Base-by-base conservation (phyloP, 1,140 invertebrate genomes). In the Drosophila novamexicana region DNA sequence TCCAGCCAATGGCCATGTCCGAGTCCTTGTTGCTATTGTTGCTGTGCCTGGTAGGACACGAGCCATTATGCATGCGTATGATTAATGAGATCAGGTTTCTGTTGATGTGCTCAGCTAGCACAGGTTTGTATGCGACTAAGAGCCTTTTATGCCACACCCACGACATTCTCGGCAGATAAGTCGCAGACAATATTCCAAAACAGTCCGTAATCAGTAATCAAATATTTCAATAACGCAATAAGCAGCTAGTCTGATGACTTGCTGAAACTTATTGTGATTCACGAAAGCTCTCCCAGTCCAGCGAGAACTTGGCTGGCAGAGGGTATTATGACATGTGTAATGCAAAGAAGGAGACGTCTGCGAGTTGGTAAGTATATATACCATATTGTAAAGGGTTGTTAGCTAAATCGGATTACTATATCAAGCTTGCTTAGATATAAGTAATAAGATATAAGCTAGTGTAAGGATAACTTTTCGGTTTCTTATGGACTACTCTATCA, bases 81-180 rank as follows among this genome's bases (percentile, higher is more conserved):
- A 86, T 86, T 86, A 86, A 86, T 86, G 83, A 82, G 83, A 77
- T 86, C 83, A 81, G 88, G 83, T 86, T 86, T 82, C 86, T 88
- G 79, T 86, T 88, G 83, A 79, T 79, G 70, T 75, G 70, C 81
- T 49, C 47, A 29, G 49, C 36, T 14, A 66, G 44, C 22, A 47
- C 56, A 34, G 42, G 22, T 34, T 44, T 57, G 42, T 65, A 16
- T 44, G 40, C 10, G 22, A 56, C 70, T 73, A 73, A 73, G 68
- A 73, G 70, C 64, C 70, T 68, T 61, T 47, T 36, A 12, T 39
- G 59, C 29, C 18, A 52, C 37, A 42, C 45, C 40, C 50, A 54
- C 39, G 63, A 65, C 34, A 56, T n/a, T 56, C 36, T 40, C n/a
- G 52, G 12, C 18, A 22, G 69, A 66, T 66, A 71, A 72, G 62